phyloP scores from a whole-genome alignment of 1,140 invertebrate species.

The Trypoxylus dichotomus region DNA sequence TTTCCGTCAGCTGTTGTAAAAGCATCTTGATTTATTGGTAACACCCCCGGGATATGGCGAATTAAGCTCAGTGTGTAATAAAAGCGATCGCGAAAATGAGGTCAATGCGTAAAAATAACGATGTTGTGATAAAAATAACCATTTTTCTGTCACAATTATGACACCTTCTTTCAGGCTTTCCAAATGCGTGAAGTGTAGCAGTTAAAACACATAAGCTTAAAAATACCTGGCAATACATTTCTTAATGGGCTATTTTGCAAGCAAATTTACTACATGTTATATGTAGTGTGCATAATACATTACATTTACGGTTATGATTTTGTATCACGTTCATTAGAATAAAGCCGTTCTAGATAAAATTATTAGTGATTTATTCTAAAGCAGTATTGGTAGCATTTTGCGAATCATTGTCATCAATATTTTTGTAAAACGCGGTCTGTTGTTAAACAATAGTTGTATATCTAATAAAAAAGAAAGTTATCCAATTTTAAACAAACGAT shows the following conservation, averaged over 20 bases:
- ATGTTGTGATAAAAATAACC: background rate
- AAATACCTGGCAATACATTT: background rate
- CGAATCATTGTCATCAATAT: too few relatives aligned
- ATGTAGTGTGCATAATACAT: too few relatives aligned
- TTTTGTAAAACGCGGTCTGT: too few relatives aligned
- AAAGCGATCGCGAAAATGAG: slow-evolving; percentile 4
- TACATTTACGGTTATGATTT: too few relatives aligned
- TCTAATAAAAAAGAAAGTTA: too few relatives aligned
- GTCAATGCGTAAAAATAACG: slow-evolving; percentile 7
- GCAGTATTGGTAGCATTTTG: too few relatives aligned
- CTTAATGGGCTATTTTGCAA: background rate
- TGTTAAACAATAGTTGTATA: too few relatives aligned
- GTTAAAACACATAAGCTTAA: background rate
- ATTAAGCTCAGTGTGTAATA: slow-evolving; percentile 8
- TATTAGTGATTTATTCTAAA: too few relatives aligned
- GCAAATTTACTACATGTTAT: too few relatives aligned
- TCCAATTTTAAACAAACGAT: too few relatives aligned
- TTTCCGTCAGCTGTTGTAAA: slow-evolving; percentile 16
- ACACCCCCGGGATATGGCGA: background rate
- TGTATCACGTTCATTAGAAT: too few relatives aligned
- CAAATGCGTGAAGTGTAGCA: background rate
- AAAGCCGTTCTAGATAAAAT: too few relatives aligned
- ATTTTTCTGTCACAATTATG: slow-evolving; percentile 15
- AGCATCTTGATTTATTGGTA: slow-evolving; percentile 19
- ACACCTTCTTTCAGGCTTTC: background rate